These are phyloP conservation scores for Oikopleura dioica DNA, from an alignment of 23 tunicate genomes.

Conservation along the genomic window DNA sequence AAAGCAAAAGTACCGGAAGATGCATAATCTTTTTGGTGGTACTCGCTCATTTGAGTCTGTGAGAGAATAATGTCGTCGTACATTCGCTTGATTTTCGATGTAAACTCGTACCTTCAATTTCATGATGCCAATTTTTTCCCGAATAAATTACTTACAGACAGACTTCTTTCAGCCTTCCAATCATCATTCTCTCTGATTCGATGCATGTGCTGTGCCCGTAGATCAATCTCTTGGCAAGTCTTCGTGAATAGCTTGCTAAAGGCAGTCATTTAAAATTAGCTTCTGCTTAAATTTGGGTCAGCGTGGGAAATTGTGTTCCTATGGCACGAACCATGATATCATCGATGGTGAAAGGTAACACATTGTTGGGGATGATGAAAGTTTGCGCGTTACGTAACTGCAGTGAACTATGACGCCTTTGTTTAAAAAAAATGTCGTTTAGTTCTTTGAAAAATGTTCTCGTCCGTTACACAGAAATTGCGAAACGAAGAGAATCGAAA, in stretches of 20 bases:
- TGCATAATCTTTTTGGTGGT: background rate
- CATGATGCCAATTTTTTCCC: background rate
- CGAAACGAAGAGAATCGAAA: no score
- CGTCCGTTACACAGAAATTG: no score
- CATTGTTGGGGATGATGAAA: no score
- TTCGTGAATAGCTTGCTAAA: conserved; percentile 6
- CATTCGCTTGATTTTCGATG: conserved; percentile 1
- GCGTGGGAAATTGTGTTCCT: no score
- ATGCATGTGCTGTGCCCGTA: conserved; percentile 1
- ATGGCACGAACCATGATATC: no score
- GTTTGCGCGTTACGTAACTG: no score
- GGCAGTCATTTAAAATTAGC: no score
- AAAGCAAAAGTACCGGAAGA: background rate
- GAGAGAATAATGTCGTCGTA: background rate
- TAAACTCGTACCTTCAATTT: background rate
- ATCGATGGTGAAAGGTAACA: no score
- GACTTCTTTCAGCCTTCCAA: background rate
- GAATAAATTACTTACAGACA: conserved; percentile 2
- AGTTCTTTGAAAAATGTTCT: no score
- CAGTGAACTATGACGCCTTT: no score
- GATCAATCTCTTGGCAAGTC: background rate
- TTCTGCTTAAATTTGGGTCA: no score
- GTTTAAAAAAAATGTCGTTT: no score
- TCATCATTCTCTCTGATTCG: background rate
- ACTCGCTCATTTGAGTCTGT: background rate